Base-by-base conservation (phyloP, 2,797 vertebrate genomes). In the Mionectes olivaceus region DNA sequence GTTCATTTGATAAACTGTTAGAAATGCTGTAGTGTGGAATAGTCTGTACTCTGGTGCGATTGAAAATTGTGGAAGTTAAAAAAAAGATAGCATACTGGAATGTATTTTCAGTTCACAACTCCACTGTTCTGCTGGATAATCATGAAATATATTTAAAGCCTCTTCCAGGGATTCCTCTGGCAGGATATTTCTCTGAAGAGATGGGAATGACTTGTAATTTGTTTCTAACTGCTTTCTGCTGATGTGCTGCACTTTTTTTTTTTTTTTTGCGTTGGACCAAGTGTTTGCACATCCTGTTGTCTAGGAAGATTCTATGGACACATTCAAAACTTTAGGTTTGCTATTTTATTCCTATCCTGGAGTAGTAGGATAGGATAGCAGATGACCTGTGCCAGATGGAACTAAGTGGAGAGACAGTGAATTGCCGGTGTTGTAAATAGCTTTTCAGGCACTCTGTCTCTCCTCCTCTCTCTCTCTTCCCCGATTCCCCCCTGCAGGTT, bases 1-100 rank as follows among this genome's bases (percentile, higher is more conserved):
- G 44, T 60, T 81, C 35, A 19, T 76, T 84, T 83, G 88, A 93
- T 94, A 96, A 96, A 95, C 60, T 85, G 39, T 81, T 83, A 82
- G 83, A 81, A 91, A 83, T 43, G 35, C 69, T 65, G 39, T n/a
- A 63, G 55, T 27, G 39, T 76, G 57, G 79, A 93, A 69, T 82
- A 83, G 78, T 92, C 76, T 89, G n/a, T 87, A 69, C 46, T 74
- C 35, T 61, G 28, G 23, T 0, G 2, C 39, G 52, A 61, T 80
- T 92, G 64, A 53, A 55, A 19, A 33, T 30, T 4, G 2, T 86
- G 78, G 70, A 93, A 84, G 41, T 50, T 87, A 46, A 82, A 92
- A 74, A 60, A 73, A 87, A 77, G 39, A 27, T 15, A 41, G 46
- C 22, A 32, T 68, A n/a, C 32, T 83, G 37, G 47, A 73, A 35